phyloP scores from a whole-genome alignment of 2,113 vertebrate genomes.

The Maccullochella peelii region DNA sequence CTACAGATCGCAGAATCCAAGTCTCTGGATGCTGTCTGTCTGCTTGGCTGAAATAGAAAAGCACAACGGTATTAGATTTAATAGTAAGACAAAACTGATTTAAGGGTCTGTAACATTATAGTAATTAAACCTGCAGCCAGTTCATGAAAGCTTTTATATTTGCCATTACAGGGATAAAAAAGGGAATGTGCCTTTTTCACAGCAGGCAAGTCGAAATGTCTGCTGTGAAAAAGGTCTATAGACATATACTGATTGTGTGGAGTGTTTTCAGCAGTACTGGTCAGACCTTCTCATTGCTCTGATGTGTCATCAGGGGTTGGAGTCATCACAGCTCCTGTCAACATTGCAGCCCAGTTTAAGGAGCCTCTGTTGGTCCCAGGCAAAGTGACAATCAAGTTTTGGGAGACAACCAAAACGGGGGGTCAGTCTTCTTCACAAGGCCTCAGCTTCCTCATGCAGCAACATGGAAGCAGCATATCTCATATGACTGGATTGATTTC shows the following conservation, averaged over 20 bases:
- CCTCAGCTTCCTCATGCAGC: conserved; percentile 67
- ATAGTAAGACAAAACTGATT: background rate
- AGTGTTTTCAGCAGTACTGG: background rate
- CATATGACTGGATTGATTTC: conserved; percentile 70
- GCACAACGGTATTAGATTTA: conserved; percentile 65
- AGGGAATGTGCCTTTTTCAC: background rate
- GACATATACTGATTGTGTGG: background rate
- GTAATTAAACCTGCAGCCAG: background rate
- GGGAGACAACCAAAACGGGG: conserved; percentile 31
- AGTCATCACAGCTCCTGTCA: conserved; percentile 73
- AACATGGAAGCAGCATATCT: conserved; percentile 12
- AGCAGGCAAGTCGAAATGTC: background rate
- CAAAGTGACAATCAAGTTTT: conserved; percentile 65
- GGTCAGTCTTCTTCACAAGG: background rate
- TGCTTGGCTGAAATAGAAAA: conserved; percentile 83
- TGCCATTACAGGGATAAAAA: background rate
- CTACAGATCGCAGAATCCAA: conserved; percentile 17
- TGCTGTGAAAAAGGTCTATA: background rate
- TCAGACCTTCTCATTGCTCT: background rate
- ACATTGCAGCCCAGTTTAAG: conserved; percentile 61
- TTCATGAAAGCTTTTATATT: background rate
- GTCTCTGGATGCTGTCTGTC: conserved; percentile 79
- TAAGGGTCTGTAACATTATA: background rate
- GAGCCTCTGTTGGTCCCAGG: conserved; percentile 57
- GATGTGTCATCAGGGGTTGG: conserved; percentile 66